Percentiles rank a stretch among this genome's conserved stretches.
These are phyloP conservation scores for Hemiscyllium ocellatum DNA, from an alignment of 2,113 vertebrate species.

Conservation along the genomic window DNA sequence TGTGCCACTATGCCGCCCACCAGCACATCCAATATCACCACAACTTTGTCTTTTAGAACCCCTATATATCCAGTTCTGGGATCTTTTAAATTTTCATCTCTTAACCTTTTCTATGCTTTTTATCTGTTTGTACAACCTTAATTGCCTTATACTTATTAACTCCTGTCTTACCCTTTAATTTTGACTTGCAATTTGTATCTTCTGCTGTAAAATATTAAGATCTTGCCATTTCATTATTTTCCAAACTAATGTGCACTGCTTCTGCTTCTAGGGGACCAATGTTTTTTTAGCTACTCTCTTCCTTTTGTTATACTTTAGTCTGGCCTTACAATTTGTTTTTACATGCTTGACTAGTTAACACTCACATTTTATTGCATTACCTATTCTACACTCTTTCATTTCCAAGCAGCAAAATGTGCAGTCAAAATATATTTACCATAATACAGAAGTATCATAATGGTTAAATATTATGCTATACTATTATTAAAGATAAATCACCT, in stretches of 20 bases:
- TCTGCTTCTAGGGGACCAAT: background rate
- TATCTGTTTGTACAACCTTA: background rate
- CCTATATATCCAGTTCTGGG: background rate
- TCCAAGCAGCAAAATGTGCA: background rate
- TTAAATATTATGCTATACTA: background rate
- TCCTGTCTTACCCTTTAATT: background rate
- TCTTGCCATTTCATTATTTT: background rate
- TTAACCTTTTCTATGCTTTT: background rate
- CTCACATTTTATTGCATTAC: background rate
- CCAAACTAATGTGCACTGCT: background rate
- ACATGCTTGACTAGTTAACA: background rate
- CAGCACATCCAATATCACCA: background rate
- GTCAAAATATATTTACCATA: constrained; percentile 4
- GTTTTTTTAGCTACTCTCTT: background rate
- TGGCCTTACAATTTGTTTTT: background rate
- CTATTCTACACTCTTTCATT: background rate
- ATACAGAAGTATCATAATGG: background rate
- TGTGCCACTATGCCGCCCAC: too few species aligned
- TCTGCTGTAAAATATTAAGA: background rate
- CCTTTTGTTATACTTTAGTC: background rate
- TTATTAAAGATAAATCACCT: background rate
- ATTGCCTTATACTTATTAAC: background rate
- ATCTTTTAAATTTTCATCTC: background rate
- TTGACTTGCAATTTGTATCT: background rate
- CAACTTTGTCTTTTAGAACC: background rate